Percentiles rank a stretch among this genome's conserved stretches.
Evolutionary conservation across 2,113 vertebrate species (phyloP).

Genomic region (Eulacestoma nigropectus): DNA sequence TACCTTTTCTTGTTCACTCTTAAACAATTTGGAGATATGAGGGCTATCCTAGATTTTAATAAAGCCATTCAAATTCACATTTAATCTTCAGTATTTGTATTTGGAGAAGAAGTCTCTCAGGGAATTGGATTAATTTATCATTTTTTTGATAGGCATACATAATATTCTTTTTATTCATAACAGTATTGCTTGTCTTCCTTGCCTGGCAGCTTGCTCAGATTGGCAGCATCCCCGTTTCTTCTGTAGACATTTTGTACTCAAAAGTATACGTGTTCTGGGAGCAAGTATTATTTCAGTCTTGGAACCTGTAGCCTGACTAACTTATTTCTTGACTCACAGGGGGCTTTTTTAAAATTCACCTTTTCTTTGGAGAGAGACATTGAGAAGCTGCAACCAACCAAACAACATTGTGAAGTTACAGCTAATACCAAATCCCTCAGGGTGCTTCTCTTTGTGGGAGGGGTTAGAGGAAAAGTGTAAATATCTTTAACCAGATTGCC

Average conservation of each 20-base stretch:
- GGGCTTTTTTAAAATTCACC: not conserved
- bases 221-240: not conserved
- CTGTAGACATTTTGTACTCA: not conserved
- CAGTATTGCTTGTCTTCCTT: not conserved
- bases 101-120: not conserved
- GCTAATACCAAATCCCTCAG: not conserved
- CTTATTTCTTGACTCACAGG: not conserved
- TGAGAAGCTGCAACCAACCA: not conserved
- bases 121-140: not conserved
- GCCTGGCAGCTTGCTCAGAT: not conserved
- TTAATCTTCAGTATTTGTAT: not conserved
- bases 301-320: not conserved
- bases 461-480: not conserved
- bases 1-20: not conserved
- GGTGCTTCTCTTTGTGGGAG: not conserved
- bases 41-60: not conserved
- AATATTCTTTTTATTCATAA: slow-evolving; percentile 1
- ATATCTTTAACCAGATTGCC: not conserved
- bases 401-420: not conserved
- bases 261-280: not conserved
- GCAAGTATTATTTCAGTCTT: not conserved
- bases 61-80: not conserved
- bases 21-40: not conserved
- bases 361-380: not conserved
- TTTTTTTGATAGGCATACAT: not conserved